Evolutionary conservation across 2,113 vertebrate genomes (phyloP), one percentile per base, ranked within the genome.

Genomic region (Sylvietta virens): DNA sequence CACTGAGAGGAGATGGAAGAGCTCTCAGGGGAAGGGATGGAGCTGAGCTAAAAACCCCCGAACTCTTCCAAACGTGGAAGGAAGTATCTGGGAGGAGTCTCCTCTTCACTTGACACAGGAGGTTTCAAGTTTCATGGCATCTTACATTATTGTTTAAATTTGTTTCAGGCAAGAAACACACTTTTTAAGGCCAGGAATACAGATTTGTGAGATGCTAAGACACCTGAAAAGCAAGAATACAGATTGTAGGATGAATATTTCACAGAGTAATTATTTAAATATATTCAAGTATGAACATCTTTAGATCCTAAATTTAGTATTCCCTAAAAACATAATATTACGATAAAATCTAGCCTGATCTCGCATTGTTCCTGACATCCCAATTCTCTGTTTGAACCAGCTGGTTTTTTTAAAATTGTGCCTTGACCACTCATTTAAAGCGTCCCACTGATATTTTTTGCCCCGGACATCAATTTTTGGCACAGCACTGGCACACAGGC

Each of bases 201-300:
- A 92, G 88, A 92, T 85, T 79, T 95, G 92, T 91, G 92, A 92
- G 93, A 95, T 56, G 88, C 96, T 77, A 88, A 96, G 96, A 96
- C 92, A 96, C 96, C 96, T 96, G 93, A 96, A 95, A 95, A 90
- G 94, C 95, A 94, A 90, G 94, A 90, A 94, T 95, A 97, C 95
- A 96, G 94, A 96, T 96, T 97, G 93, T 94, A 95, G 93, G 82
- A 94, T 97, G 95, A 96, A 97, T 97, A 95, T 95, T 95, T 97
- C 94, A 96, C 87, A 0, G 85, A 83, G 93, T 97, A 96, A 96
- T 97, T 97, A 97, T 96, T 96, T 96, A 97, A 96, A 97, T 97
- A 93, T 96, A 97, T 97, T 96, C 95, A 95, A 95, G 90, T 88
- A 89, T 67, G 88, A 97, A 90, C 93, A 94, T 92, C 92, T 92